A percentile compares a stretch with the other conserved stretches of the same genome.
Conservation (phyloP, 2,797 vertebrate genomes). For the Botia almorhae region DNA sequence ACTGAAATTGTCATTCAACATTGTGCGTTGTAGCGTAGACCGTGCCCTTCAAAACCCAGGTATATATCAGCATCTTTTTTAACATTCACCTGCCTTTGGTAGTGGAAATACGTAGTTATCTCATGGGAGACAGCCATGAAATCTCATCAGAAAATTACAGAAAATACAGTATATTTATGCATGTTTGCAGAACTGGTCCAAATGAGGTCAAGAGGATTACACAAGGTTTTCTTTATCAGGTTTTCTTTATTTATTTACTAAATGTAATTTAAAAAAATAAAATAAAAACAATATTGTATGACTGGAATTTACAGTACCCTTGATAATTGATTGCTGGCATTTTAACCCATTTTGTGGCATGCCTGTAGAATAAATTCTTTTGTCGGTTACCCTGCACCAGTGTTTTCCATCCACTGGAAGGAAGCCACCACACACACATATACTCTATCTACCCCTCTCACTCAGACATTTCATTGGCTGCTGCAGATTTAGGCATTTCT, state of each 20-base stretch:
- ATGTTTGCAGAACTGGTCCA: slow-evolving; percentile 16
- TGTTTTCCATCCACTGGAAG: background rate
- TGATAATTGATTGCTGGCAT: background rate
- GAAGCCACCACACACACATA: slow-evolving; percentile 14
- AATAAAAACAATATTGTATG: background rate
- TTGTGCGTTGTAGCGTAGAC: slow-evolving; percentile 12
- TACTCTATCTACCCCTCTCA: background rate
- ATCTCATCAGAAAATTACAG: background rate
- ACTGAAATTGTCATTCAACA: background rate
- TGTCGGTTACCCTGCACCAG: background rate
- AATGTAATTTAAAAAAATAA: background rate
- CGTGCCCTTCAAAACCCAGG: background rate
- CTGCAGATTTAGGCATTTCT: slow-evolving; percentile 64
- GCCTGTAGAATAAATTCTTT: background rate
- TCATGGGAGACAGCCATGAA: background rate
- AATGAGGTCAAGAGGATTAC: no score
- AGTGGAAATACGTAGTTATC: background rate
- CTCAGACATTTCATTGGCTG: background rate
- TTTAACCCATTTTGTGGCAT: background rate
- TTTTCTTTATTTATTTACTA: no score
- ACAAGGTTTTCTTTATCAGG: no score
- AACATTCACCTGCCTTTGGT: background rate
- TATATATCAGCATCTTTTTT: background rate
- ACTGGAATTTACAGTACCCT: background rate
- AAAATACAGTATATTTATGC: slow-evolving; percentile 23